Base-by-base conservation (phyloP, 2,888 invertebrate genomes). In the Biston betularia region DNA sequence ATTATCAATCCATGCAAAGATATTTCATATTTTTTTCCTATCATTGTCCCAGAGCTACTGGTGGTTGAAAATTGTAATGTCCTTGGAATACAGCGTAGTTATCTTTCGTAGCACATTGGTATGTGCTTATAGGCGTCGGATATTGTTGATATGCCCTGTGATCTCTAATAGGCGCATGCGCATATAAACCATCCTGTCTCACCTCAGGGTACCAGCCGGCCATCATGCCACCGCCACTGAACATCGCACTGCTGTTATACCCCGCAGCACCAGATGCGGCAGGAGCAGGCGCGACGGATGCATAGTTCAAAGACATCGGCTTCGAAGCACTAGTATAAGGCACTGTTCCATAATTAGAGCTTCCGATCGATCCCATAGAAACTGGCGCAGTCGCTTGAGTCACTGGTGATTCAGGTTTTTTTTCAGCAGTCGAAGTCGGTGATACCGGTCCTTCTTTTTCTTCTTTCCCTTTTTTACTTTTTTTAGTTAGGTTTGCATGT, bases 401-500 rank as follows among this genome's bases (percentile, higher is more conserved):
- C 52, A 72, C 68, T 6, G 71, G 61, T 24, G 68, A 69, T 50
- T 86, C 85, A 35, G 67, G 58, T 72, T 86, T 89, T 45, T 86
- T 87, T 73, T 79, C 80, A 10, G 68, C 40, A 9, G 69, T 38
- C 12, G 49, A 48, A 59, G 62, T 8, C 42, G 68, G 69, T 65
- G 83, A 85, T 0, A 79, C 63, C 2, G 88, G 77, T 76, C 93
- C 91, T 6, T 92, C 91, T 70, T 94, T 94, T 11, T 89, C 89
- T 7, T 89, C 89, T 71, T 89, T 90, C 0, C 81, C 57, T 78
- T 92, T 89, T 74, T 89, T 92, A 63, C 82, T 94, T 68, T 94
- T 94, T 62, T 94, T 95, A 24, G 95, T 91, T 0, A 91, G 93
- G 73, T 96, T 96, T 38, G 96, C 95, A 78, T 98, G 98, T 0